Conservation (phyloP, 1,140 invertebrate species). For the Drosophila simulans region DNA sequence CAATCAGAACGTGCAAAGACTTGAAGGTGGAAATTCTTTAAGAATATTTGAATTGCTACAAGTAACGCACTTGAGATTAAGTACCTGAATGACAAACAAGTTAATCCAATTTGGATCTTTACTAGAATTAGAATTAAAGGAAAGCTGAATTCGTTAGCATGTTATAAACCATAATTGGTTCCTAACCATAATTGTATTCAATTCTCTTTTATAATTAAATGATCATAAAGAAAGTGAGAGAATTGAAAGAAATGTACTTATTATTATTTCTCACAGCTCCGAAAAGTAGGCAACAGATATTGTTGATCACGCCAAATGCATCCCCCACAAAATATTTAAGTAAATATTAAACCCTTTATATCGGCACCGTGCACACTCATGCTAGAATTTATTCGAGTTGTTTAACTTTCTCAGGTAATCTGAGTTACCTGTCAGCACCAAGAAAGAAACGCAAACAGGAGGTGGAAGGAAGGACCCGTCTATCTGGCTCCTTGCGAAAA, state of each 20-base stretch:
- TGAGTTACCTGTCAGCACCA: slow-evolving; percentile 46
- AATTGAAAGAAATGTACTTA: too few relatives aligned
- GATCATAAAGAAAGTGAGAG: too few relatives aligned
- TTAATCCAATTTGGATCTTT: too few relatives aligned
- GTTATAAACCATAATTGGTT: too few relatives aligned
- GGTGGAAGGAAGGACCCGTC: slow-evolving; percentile 4
- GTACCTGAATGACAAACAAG: not conserved
- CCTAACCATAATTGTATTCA: too few relatives aligned
- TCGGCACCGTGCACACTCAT: slow-evolving; percentile 3
- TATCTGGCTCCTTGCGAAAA: slow-evolving; percentile 11
- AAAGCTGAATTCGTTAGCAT: too few relatives aligned
- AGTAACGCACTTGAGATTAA: not conserved
- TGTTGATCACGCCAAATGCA: slow-evolving; percentile 1
- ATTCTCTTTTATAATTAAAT: too few relatives aligned
- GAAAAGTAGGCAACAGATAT: not conserved
- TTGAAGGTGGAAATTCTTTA: not conserved
- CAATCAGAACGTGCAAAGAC: not conserved
- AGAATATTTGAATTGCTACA: not conserved
- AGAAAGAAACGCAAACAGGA: slow-evolving; percentile 56
- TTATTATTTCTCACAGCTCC: not conserved
- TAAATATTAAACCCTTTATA: slow-evolving; percentile 28
- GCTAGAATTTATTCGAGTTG: slow-evolving; percentile 55
- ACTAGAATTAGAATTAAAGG: too few relatives aligned
- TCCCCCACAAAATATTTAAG: slow-evolving; percentile 10
- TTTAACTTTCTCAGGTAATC: slow-evolving; percentile 67